These are phyloP conservation scores for Ylistrum balloti DNA, from an alignment of 1,140 invertebrate species.

Conservation along the genomic window DNA sequence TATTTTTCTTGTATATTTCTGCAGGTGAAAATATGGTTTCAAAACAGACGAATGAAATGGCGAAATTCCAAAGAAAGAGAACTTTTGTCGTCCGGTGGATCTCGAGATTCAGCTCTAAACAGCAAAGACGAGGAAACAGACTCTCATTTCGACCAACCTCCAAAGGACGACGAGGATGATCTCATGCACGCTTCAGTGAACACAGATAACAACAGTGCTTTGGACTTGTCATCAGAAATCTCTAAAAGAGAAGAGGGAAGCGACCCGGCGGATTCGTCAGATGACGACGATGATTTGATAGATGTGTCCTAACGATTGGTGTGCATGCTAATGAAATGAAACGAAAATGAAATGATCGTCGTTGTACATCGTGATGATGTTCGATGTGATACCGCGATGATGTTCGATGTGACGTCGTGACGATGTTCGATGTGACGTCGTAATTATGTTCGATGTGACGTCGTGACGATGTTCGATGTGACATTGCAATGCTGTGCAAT, in stretches of 20 bases:
- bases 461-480: background rate
- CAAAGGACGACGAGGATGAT: background rate
- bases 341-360: background rate
- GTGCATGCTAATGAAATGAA: background rate
- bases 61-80: constrained; percentile 98
- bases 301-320: background rate
- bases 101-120: constrained; percentile 95
- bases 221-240: background rate
- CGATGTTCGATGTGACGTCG: background rate
- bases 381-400: too few relatives aligned
- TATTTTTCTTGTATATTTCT: constrained; percentile 58
- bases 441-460: background rate
- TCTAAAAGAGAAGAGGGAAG: background rate
- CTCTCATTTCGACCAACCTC: background rate
- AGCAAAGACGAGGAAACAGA: constrained; percentile 89
- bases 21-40: constrained; percentile 83
- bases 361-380: too few relatives aligned
- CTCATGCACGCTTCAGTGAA: background rate
- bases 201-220: background rate
- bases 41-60: constrained; percentile 84
- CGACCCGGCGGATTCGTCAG: background rate
- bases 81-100: constrained; percentile 93
- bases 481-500: too few relatives aligned
- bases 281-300: background rate
- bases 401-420: too few relatives aligned